Base-by-base conservation (phyloP, 2,888 invertebrate genomes). In the Archaeoteleia sp. region DNA sequence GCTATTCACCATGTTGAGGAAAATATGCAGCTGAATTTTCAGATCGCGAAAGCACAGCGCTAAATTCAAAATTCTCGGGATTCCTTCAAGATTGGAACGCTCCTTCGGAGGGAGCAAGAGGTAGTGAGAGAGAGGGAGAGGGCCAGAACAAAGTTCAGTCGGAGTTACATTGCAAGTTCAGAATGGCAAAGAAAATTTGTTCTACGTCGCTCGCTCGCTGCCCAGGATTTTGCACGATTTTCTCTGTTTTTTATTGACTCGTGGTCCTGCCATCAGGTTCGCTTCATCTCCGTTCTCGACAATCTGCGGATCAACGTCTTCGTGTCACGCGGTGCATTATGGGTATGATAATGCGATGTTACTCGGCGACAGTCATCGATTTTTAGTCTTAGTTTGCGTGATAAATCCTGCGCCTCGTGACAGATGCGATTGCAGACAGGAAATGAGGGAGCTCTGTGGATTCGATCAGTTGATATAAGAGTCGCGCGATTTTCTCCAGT, bases 61-160 rank as follows among this genome's bases (percentile, higher is more conserved):
- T 73, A 77, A 73, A 73, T 74, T 68, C 66, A 72, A 74, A 79
- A 80, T 80, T 79, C 80, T 78, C 71, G 68, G 75, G 74, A 82
- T 80, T 82, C 80, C 73, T 62, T 65, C 71, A 75, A 75, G 77
- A 77, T 77, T 77, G 77, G 75, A 78, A 75, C 74, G 75, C 71
- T 76, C 68, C 65, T 73, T 70, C 67, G 55, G 65, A 48, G 53
- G 23, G 70, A 67, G 46, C 32, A 61, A 51, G 67, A 46, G 62
- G 34, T 62, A 63, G 46, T 15, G 69, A 60, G 46, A 46, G 45
- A 55, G 53, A 46, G 39, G 29, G 25, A 32, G 55, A 12, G 2
- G 40, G 58, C 58, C 58, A 53, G 51, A 57, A 68, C 69, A 67
- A 61, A 69, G 69, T 69, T 65, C 55, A 63, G 58, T 67, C 39